Percentiles rank a stretch among this genome's conserved stretches.
Conservation (phyloP, 1,140 invertebrate species). For the Helicoverpa armigera region DNA sequence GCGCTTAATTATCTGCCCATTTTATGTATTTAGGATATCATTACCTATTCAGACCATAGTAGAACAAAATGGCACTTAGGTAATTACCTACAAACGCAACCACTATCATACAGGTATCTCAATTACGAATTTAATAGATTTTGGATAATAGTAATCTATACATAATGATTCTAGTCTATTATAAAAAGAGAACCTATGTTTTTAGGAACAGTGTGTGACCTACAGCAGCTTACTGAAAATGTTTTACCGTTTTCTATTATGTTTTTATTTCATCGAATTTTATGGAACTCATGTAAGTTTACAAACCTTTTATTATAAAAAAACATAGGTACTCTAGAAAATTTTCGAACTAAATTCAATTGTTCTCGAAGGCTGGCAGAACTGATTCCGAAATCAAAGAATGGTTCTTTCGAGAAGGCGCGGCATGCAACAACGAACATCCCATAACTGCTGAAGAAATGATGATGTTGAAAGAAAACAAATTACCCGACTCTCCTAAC, state of each 20-base stretch:
- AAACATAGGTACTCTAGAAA: too few species aligned
- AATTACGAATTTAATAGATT: too few species aligned
- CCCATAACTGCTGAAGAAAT: constrained; percentile 68
- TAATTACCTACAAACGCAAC: too few species aligned
- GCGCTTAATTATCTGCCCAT: too few species aligned
- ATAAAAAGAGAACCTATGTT: neutral
- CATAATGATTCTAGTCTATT: neutral
- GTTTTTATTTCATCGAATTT: constrained; percentile 37
- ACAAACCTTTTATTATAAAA: neutral
- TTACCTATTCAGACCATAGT: too few species aligned
- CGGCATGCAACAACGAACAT: constrained; percentile 70
- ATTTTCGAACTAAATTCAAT: too few species aligned
- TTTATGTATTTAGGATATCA: too few species aligned
- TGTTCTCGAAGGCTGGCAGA: constrained; percentile 55
- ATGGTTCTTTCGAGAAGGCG: constrained; percentile 67
- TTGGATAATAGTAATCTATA: too few species aligned
- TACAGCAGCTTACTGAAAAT: constrained; percentile 16
- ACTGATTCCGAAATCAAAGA: constrained; percentile 68
- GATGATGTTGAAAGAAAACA: constrained; percentile 66
- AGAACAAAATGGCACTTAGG: too few species aligned
- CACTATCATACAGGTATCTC: too few species aligned
- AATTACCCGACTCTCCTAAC: constrained; percentile 67
- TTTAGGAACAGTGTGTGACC: neutral
- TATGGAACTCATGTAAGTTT: constrained; percentile 43
- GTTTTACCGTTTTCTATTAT: constrained; percentile 37